phyloP scores from a whole-genome alignment of 2,888 invertebrate genomes.

The Laothoe populi region DNA sequence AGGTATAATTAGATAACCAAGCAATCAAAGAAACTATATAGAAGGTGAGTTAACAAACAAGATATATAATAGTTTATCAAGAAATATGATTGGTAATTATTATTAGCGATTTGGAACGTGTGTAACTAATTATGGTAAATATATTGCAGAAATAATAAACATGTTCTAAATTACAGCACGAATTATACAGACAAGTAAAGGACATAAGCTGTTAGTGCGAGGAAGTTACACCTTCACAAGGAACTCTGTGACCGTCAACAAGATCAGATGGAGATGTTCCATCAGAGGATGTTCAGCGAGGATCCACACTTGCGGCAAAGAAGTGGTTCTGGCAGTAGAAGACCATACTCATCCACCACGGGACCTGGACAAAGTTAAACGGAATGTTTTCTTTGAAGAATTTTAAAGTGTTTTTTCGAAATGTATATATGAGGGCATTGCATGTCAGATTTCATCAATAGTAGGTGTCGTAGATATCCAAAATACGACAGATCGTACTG shows the following conservation, averaged over 20 bases:
- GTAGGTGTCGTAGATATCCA: too few species aligned
- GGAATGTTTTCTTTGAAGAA: background rate
- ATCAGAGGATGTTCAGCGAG: constrained; percentile 47
- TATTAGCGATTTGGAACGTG: too few species aligned
- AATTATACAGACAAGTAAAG: constrained; percentile 35
- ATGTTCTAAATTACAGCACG: constrained; percentile 34
- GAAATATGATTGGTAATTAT: too few species aligned
- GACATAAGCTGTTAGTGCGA: constrained; percentile 40
- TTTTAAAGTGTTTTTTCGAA: background rate
- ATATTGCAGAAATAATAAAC: background rate
- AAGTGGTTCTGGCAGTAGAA: constrained; percentile 29
- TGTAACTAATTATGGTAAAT: background rate
- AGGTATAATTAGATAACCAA: too few species aligned
- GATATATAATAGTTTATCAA: too few species aligned
- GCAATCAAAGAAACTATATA: too few species aligned
- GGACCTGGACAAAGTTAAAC: constrained; percentile 1
- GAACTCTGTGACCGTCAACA: constrained; percentile 39
- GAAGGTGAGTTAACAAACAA: too few species aligned
- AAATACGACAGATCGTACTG: too few species aligned
- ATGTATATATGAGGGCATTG: too few species aligned
- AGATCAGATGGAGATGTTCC: constrained; percentile 53
- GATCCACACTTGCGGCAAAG: constrained; percentile 44
- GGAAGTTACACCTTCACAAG: constrained; percentile 45
- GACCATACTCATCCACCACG: constrained; percentile 36
- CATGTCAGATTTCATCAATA: too few species aligned